phyloP scores from a whole-genome alignment of 2,797 vertebrate species.

The Hyperoplus lanceolatus region DNA sequence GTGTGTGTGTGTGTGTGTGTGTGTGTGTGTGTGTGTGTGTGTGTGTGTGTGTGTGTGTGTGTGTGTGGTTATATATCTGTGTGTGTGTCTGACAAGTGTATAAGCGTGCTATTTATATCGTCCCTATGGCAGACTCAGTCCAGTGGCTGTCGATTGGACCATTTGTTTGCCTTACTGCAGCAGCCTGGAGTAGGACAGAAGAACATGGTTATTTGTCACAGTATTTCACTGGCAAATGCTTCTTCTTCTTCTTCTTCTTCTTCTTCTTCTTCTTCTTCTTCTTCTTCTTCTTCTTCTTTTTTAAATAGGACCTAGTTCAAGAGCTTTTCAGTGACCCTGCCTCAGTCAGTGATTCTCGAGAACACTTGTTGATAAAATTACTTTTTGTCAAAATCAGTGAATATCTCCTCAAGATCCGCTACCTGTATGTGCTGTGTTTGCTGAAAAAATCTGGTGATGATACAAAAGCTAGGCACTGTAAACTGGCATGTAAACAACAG shows the following conservation, averaged over 20 bases:
- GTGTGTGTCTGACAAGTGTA: slow-evolving; percentile 43
- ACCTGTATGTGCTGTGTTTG: too few species aligned
- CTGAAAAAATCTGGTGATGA: too few species aligned
- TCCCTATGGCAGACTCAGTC: slow-evolving; percentile 73
- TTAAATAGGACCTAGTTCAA: not conserved
- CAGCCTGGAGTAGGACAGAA: slow-evolving; percentile 73
- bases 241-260: too few species aligned
- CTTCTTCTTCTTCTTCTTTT: too few species aligned
- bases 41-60: slow-evolving; percentile 18
- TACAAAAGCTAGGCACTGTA: too few species aligned
- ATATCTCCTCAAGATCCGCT: too few species aligned
- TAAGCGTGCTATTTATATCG: slow-evolving; percentile 66
- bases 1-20: slow-evolving; percentile 7
- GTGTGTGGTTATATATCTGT: slow-evolving; percentile 27
- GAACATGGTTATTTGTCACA: slow-evolving; percentile 36
- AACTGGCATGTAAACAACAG: too few species aligned
- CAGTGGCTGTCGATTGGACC: slow-evolving; percentile 71
- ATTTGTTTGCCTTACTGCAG: slow-evolving; percentile 77
- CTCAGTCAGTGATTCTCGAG: not conserved
- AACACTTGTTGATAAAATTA: too few species aligned
- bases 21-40: slow-evolving; percentile 25
- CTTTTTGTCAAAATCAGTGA: too few species aligned
- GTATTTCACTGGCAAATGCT: slow-evolving; percentile 23
- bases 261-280: not conserved
- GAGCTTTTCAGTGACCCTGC: too few species aligned